Evolutionary conservation across 2,797 vertebrate species (phyloP).

Genomic region (Coregonus sp.): DNA sequence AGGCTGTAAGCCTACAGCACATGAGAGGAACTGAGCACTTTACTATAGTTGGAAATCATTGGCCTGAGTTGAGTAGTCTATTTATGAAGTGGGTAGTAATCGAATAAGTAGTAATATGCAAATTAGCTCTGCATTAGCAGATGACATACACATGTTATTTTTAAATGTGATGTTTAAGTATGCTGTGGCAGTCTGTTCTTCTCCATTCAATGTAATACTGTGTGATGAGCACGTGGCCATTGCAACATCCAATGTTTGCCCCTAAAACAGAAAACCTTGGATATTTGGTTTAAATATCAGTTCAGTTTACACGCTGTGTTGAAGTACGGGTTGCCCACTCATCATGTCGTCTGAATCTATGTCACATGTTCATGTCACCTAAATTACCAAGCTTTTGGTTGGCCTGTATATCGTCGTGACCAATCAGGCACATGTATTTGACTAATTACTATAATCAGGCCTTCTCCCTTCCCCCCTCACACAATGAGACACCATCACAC

Average conservation of each 20-base stretch:
- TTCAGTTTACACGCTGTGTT: conserved; percentile 28
- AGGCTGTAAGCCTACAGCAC: neutral
- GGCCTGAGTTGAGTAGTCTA: neutral
- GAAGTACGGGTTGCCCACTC: conserved; percentile 32
- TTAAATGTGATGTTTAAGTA: neutral
- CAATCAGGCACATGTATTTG: conserved; percentile 49
- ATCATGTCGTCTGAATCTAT: conserved; percentile 26
- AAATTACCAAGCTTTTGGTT: conserved; percentile 47
- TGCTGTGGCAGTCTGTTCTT: neutral
- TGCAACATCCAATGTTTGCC: conserved; percentile 24
- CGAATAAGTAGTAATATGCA: neutral
- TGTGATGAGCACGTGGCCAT: conserved; percentile 1
- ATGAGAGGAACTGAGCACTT: neutral
- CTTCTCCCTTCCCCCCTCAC: conserved; percentile 37
- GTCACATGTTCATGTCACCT: conserved; percentile 29
- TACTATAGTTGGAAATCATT: neutral
- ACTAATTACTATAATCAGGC: conserved; percentile 64
- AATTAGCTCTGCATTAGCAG: neutral
- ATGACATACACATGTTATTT: neutral
- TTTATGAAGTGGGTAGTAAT: neutral
- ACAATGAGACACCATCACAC: conserved; percentile 13
- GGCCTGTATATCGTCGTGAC: conserved; percentile 46
- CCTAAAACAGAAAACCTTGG: neutral
- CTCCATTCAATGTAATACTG: neutral
- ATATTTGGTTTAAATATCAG: neutral